Evolutionary conservation across 23 tunicate species (phyloP), one percentile per base, ranked within the genome.

Genomic region (Halocynthia aurantium): DNA sequence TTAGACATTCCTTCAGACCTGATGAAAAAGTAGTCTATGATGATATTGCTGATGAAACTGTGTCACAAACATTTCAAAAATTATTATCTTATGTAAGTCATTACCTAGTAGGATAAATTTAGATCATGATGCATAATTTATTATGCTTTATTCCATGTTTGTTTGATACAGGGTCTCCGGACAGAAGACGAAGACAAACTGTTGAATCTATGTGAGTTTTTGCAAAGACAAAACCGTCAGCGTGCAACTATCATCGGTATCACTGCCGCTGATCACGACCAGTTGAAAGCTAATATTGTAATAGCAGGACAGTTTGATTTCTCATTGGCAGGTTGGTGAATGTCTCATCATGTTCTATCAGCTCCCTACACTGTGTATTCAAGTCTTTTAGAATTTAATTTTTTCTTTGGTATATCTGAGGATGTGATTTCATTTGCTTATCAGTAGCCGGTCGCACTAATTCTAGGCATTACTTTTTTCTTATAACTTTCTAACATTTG

Each of bases 21-120:
- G 64, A 31, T 55, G 78, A 74, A 53, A 40, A 65, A 65, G 70
- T 20, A 52, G 56, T 74, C 62, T 74, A 74, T 69, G 96, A 80
- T 50, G 81, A 73, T 74, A 21, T 75, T 6, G 15, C 87, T n/a
- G 88, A 84, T 68, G 88, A 84, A 11, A 80, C 57, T 52, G 85
- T 56, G 65, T 69, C 51, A 79, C 81, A 57, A 53, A 83, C 68
- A 50, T 83, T 67, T 17, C 88, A 52, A 69, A 74, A 74, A 54
- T 49, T 74, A 10, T 12, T 54, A 74, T 74, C 78, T 54, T 64
- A 74, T 18, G 78, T 74, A 74, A 74, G 75, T 70, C 10, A 58
- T 58, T 58, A n/a, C 63, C 17, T 10, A 5, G 2, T 65, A 58
- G 64, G 15, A 58, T 58, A 58, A 13, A 13, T 2, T 58, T 1